Base-by-base conservation (phyloP, 2,888 invertebrate species). In the Agrilus mali region DNA sequence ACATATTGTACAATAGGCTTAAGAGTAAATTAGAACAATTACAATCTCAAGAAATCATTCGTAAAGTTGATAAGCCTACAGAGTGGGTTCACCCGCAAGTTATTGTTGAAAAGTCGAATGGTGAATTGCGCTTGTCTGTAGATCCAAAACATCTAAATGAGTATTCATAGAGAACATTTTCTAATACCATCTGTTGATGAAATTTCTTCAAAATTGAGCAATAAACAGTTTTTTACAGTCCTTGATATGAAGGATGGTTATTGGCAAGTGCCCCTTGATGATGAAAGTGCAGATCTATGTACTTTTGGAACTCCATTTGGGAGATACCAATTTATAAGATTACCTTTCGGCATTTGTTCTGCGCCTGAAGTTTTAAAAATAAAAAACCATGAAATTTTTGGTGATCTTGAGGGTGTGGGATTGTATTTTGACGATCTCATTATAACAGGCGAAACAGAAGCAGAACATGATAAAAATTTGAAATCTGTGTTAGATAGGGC, bases 371-470 rank as follows among this genome's bases (percentile, higher is more conserved):
- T 52, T 7, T 55, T 55, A 41, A 55, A 57, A 38, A 39, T 42
- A 17, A 42, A 42, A 41, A 49, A 47, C 20, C 36, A 38, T 12
- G 33, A 43, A 37, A 50, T 49, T 12, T 54, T 56, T 44, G 55
- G 52, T 36, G 53, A 55, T 14, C 50, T 53, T 27, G 42, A 43
- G 33, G 52, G 50, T 14, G 50, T 56, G 7, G 41, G 42, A 16
- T 37, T 56, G 4, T 56, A 56, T 45, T 51, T 57, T 41, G 55
- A 58, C 47, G 55, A 57, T 45, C 12, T 54, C 7, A 47, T 55
- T n/a, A 45, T 51, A 12, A 41, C 45, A 32, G 52, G 47, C 5
- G 20, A 34, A 41, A 36, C 31, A 38, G 44, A 48, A 35, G 36
- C 41, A 8, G 47, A 48, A 38, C 53, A 49, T 43, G 45, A 47